Conservation (phyloP, 2,888 invertebrate species). For the Ophioninae sp. region DNA sequence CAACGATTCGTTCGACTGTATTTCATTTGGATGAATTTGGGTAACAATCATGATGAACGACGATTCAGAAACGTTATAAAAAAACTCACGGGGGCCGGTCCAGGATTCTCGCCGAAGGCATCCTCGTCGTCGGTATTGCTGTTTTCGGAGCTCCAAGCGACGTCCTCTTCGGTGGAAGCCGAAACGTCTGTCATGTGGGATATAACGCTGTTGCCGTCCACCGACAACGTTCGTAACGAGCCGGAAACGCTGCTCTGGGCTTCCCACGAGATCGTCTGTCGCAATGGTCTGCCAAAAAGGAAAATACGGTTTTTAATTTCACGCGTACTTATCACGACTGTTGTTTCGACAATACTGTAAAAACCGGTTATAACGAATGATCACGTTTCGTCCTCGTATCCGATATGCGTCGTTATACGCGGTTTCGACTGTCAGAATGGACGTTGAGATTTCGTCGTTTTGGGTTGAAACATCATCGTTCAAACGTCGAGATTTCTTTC, state of each 20-base stretch:
- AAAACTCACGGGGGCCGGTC: constrained; percentile 82
- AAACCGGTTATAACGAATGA: no score
- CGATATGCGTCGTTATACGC: no score
- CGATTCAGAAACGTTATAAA: not conserved
- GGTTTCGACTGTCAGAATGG: no score
- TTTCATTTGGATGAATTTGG: no score
- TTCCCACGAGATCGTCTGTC: constrained; percentile 91
- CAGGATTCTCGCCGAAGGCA: constrained; percentile 84
- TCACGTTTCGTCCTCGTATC: no score
- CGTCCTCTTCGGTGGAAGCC: constrained; percentile 85
- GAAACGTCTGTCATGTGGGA: constrained; percentile 78
- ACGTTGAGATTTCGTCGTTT: no score
- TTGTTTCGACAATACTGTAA: no score
- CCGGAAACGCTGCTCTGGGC: constrained; percentile 81
- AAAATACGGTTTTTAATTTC: not conserved
- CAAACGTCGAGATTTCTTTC: no score
- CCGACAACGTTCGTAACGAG: constrained; percentile 78
- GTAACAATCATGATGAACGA: no score
- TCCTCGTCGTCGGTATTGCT: constrained; percentile 96
- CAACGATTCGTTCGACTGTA: no score
- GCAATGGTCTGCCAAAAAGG: constrained; percentile 84
- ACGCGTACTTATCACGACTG: not conserved
- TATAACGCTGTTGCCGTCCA: constrained; percentile 77
- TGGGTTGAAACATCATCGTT: no score
- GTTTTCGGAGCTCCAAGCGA: constrained; percentile 95